Evolutionary conservation across 2,888 invertebrate species (phyloP).

Genomic region (Phalangium opilio): DNA sequence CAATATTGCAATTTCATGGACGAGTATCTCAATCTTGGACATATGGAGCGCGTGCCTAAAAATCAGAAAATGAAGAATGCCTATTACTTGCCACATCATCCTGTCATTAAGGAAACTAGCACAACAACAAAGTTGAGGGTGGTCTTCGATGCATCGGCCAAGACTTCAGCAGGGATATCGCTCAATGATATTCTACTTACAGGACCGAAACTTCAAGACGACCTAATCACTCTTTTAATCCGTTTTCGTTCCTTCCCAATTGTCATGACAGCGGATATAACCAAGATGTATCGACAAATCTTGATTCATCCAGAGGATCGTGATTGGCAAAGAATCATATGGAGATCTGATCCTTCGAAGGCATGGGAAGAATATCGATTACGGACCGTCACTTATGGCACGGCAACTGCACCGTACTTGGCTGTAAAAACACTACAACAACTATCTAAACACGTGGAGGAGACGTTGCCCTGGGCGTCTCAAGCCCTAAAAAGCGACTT

Average conservation of each 20-base stretch:
- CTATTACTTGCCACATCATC: constrained; percentile 1
- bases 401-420: constrained; percentile 23
- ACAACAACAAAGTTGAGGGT: constrained; percentile 2
- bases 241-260: constrained; percentile 22
- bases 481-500: constrained; percentile 17
- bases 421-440: constrained; percentile 23
- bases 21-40: not conserved
- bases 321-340: constrained; percentile 27
- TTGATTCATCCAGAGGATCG: not conserved
- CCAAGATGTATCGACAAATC: constrained; percentile 30
- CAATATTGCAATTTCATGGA: constrained; percentile 1
- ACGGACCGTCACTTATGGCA: constrained; percentile 26
- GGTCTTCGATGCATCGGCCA: constrained; percentile 1
- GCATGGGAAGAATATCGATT: constrained; percentile 18
- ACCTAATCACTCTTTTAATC: constrained; percentile 24
- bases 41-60: not conserved
- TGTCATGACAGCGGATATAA: constrained; percentile 28
- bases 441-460: constrained; percentile 14
- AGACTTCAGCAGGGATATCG: constrained; percentile 15
- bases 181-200: constrained; percentile 26
- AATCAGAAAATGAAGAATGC: no score
- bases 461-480: constrained; percentile 11
- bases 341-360: constrained; percentile 22
- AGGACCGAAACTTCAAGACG: constrained; percentile 26
- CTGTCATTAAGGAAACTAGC: not conserved